Conservation (phyloP, 2,113 vertebrate species). For the Amblyopsis rosae region DNA sequence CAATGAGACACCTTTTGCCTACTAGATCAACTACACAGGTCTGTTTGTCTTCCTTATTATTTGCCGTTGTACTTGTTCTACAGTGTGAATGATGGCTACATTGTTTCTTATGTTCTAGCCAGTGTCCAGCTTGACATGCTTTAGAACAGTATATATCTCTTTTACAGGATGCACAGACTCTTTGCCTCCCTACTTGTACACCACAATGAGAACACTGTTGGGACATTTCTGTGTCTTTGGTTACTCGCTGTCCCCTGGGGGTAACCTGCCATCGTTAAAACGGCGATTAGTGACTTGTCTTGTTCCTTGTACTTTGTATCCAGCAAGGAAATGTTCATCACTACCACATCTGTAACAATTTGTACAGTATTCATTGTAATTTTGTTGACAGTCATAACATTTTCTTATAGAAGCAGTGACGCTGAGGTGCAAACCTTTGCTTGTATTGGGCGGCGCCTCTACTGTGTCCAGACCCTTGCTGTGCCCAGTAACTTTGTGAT, state of each 20-base stretch:
- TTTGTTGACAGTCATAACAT: constrained; percentile 26
- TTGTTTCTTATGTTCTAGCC: too few relatives aligned
- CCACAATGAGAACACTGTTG: neutral
- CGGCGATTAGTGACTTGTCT: constrained; percentile 3
- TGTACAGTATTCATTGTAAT: constrained; percentile 11
- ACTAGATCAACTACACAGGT: constrained; percentile 3
- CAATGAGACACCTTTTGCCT: constrained; percentile 19
- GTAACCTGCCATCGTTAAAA: constrained; percentile 20
- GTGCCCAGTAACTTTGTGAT: neutral
- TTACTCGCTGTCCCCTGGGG: constrained; percentile 23
- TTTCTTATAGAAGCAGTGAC: neutral
- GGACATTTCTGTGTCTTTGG: constrained; percentile 7
- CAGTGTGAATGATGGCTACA: neutral
- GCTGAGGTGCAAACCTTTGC: constrained; percentile 18
- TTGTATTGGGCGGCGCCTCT: constrained; percentile 1
- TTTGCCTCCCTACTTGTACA: neutral
- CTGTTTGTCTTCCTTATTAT: neutral
- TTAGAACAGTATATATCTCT: constrained; percentile 11
- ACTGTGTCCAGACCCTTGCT: neutral
- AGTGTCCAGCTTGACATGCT: neutral
- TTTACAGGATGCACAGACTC: constrained; percentile 4
- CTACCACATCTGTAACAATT: constrained; percentile 38
- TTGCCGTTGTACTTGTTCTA: too few relatives aligned
- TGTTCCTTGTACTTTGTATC: constrained; percentile 10
- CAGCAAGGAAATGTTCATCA: constrained; percentile 26